phyloP scores from a whole-genome alignment of 2,888 invertebrate species.

The Enchytraeus crypticus region DNA sequence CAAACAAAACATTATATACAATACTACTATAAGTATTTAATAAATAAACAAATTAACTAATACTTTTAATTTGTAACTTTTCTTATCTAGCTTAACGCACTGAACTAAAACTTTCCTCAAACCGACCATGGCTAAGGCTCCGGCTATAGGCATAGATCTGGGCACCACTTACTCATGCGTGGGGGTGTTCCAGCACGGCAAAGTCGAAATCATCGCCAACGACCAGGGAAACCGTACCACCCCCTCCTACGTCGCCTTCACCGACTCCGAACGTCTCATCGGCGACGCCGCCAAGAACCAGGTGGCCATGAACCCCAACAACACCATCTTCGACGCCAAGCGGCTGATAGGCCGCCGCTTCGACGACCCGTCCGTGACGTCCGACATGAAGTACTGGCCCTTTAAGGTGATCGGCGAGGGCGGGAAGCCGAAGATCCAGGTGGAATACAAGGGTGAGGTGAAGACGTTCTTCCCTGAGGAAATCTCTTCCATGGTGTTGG shows the following conservation, averaged over 20 bases:
- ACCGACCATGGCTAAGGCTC: too few relatives aligned
- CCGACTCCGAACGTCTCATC: constrained; percentile 48
- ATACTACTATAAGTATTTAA: too few relatives aligned
- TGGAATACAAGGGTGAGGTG: constrained; percentile 79
- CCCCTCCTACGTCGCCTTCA: constrained; percentile 67
- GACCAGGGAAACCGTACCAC: constrained; percentile 63
- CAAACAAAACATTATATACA: too few relatives aligned
- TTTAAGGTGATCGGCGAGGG: constrained; percentile 54
- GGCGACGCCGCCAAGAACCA: constrained; percentile 52
- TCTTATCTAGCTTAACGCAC: too few relatives aligned
- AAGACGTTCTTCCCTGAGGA: constrained; percentile 86
- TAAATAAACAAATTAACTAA: too few relatives aligned
- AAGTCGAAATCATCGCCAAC: constrained; percentile 51
- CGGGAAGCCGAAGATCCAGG: constrained; percentile 40
- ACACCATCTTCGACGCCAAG: constrained; percentile 57
- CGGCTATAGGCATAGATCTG: constrained; percentile 24
- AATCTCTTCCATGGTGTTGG: constrained; percentile 82
- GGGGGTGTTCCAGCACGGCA: constrained; percentile 47
- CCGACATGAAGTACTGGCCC: constrained; percentile 76
- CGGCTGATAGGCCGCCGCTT: constrained; percentile 72
- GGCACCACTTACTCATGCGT: constrained; percentile 44
- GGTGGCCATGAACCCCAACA: constrained; percentile 62
- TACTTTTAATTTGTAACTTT: too few relatives aligned
- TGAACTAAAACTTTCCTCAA: too few relatives aligned
- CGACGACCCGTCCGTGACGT: constrained; percentile 67